Conservation (phyloP, 2,113 vertebrate species). For the Otolemur garnettii region DNA sequence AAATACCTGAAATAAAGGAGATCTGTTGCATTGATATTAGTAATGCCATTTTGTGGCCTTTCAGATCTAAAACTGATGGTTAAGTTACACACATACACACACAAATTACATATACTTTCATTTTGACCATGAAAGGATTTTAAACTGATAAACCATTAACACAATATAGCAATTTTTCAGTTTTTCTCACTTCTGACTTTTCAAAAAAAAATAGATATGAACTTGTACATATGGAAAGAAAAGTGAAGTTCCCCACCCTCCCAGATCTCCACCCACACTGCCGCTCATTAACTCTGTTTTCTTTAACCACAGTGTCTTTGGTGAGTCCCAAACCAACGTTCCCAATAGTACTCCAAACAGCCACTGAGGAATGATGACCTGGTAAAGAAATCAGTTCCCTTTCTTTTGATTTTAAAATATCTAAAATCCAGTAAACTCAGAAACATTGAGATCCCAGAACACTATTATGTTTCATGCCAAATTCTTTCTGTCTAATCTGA, state of each 20-base stretch:
- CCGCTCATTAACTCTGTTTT: neutral
- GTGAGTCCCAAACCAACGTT: neutral
- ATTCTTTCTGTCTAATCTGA: constrained; percentile 58
- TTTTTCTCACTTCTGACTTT: neutral
- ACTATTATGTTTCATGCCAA: constrained; percentile 52
- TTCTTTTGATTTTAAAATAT: constrained; percentile 64
- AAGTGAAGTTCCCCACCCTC: neutral
- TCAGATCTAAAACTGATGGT: neutral
- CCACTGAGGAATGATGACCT: constrained; percentile 15
- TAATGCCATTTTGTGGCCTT: neutral
- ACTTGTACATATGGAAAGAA: neutral
- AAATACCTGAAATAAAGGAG: neutral
- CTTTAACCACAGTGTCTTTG: neutral
- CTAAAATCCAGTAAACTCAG: constrained; percentile 60
- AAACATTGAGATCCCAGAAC: constrained; percentile 62
- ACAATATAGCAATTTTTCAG: neutral
- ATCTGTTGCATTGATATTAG: neutral
- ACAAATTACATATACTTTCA: neutral
- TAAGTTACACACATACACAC: neutral
- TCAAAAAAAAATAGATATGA: neutral
- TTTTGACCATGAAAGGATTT: neutral
- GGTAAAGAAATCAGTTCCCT: constrained; percentile 46
- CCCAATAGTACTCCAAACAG: neutral
- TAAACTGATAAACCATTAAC: neutral
- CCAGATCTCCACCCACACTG: neutral